Percentiles rank a stretch among this genome's conserved stretches.
phyloP scores from a whole-genome alignment of 2,797 vertebrate species.

The Cryptoprocta ferox region DNA sequence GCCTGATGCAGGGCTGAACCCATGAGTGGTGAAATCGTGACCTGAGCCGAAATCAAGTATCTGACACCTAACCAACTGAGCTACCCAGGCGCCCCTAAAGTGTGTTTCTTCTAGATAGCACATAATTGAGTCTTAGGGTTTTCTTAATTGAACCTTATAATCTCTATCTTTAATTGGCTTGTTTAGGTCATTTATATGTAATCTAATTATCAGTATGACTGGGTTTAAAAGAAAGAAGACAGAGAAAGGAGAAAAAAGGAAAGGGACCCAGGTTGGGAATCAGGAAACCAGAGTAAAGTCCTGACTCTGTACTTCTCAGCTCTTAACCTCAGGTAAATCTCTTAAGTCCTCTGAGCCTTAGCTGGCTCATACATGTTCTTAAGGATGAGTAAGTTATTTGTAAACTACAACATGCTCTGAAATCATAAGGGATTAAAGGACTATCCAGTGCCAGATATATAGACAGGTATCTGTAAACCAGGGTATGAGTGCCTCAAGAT shows the following conservation, averaged over 20 bases:
- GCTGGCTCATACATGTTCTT: not conserved
- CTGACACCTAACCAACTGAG: no score
- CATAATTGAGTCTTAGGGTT: not conserved
- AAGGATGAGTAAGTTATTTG: not conserved
- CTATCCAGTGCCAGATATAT: not conserved
- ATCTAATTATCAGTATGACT: constrained; percentile 16
- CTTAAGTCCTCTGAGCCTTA: not conserved
- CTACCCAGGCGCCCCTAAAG: not conserved
- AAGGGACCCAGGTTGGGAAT: not conserved
- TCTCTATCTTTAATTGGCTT: not conserved
- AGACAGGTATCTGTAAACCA: not conserved
- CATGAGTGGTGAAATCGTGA: no score
- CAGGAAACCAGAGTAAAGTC: not conserved
- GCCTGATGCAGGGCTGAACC: no score
- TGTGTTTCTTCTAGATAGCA: not conserved
- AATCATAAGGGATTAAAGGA: constrained; percentile 14
- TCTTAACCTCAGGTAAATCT: not conserved
- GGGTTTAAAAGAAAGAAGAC: not conserved
- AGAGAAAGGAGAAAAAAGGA: not conserved
- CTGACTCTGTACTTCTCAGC: not conserved
- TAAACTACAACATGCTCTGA: constrained; percentile 2
- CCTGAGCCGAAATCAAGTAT: no score
- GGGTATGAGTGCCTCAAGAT: not conserved
- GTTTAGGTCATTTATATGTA: not conserved
- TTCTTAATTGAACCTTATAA: not conserved